phyloP scores from a whole-genome alignment of 2,888 invertebrate species.

The Netelia virgata region DNA sequence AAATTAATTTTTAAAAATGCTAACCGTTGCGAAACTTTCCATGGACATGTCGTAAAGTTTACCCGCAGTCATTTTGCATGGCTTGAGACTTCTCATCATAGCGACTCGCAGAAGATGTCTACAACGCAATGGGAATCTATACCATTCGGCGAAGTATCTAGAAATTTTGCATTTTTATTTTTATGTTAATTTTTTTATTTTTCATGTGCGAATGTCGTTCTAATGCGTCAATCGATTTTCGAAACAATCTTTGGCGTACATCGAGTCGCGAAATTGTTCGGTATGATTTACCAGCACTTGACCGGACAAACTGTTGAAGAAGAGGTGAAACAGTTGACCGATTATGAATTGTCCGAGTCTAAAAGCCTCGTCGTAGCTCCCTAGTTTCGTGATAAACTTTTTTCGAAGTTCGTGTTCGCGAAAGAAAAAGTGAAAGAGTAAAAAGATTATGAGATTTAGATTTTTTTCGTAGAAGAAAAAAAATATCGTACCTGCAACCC shows the following conservation, averaged over 20 bases:
- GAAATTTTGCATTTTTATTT: slow-evolving; percentile 4
- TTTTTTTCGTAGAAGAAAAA: not conserved
- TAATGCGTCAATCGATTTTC: not conserved
- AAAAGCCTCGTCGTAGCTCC: slow-evolving; percentile 45
- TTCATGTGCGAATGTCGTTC: not conserved
- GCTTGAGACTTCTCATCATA: slow-evolving; percentile 62
- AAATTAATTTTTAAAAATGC: not conserved
- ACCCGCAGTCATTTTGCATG: slow-evolving; percentile 65
- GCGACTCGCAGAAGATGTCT: slow-evolving; percentile 59
- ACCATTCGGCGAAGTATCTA: slow-evolving; percentile 68
- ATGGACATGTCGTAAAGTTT: slow-evolving; percentile 63
- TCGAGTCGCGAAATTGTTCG: slow-evolving; percentile 45
- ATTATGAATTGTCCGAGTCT: slow-evolving; percentile 57
- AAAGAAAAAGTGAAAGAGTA: not conserved
- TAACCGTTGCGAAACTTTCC: slow-evolving; percentile 65
- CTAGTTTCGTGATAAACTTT: slow-evolving; percentile 61
- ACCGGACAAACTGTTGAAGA: slow-evolving; percentile 67
- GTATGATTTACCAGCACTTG: slow-evolving; percentile 67
- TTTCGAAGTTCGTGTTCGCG: not conserved
- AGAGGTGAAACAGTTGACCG: slow-evolving; percentile 64
- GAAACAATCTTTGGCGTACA: slow-evolving; percentile 42
- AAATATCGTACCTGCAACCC: slow-evolving; percentile 26
- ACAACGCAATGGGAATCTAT: slow-evolving; percentile 47
- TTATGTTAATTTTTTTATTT: not conserved
- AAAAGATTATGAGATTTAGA: not conserved